Conservation (phyloP, 1,140 invertebrate genomes). For the fruit fly (Drosophila melanogaster) region Release_6_plus_ISO1_MT NT_033779.5:10655001-10655500, state of each 20-base stretch:
- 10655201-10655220: conserved; percentile 56
- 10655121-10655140: conserved; percentile 82
- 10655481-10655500: conserved; percentile 46
- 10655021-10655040: conserved; percentile 2
- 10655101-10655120: conserved; percentile 70
- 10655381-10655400: conserved; percentile 22
- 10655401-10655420: conserved; percentile 24
- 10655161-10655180: conserved; percentile 44
- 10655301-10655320: conserved; percentile 29
- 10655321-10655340: conserved; percentile 37
- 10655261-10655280: conserved; percentile 51
- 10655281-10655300: conserved; percentile 52
- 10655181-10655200: conserved; percentile 66
- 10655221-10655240: conserved; percentile 50
- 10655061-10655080: conserved; percentile 74
- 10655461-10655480: conserved; percentile 80
- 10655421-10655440: conserved; percentile 84
- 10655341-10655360: conserved; percentile 29
- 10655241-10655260: conserved; percentile 30
- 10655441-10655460: conserved; percentile 84
- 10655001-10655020: conserved; percentile 49
- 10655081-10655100: conserved; percentile 65
- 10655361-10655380: conserved; percentile 13
- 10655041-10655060: conserved; percentile 63
- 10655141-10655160: conserved; percentile 45